Evolutionary conservation across 2,888 invertebrate species (phyloP).

Genomic region (Prionchulus punctatus): DNA sequence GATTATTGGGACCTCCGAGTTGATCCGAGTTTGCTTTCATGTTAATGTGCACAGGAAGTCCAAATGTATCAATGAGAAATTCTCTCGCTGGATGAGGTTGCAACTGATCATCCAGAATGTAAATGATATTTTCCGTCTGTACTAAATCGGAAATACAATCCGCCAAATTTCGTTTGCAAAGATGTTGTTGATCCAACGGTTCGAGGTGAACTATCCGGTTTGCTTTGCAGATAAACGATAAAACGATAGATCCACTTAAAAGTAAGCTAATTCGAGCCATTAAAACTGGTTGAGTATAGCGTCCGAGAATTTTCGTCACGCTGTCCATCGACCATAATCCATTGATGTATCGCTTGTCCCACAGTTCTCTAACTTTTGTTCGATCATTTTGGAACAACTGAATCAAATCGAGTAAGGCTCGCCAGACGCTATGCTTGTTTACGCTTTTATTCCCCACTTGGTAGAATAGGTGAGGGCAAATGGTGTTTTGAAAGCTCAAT

Average conservation of each 20-base stretch:
- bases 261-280: background rate
- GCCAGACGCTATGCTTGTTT: conserved; percentile 25
- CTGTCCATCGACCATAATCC: conserved; percentile 14
- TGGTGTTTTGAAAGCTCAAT: conserved; percentile 26
- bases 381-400: conserved; percentile 22
- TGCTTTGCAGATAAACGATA: background rate
- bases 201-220: background rate
- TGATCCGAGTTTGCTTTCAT: background rate
- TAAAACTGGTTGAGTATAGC: background rate
- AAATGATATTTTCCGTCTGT: background rate
- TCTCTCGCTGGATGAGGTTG: background rate
- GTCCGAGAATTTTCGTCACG: background rate
- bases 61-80: too few species aligned
- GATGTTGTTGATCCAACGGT: background rate
- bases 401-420: conserved; percentile 28
- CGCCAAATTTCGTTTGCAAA: background rate
- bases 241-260: background rate
- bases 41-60: background rate
- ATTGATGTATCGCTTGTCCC: conserved; percentile 20
- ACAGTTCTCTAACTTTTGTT: conserved; percentile 22
- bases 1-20: background rate
- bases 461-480: conserved; percentile 28
- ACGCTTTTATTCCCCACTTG: conserved; percentile 21
- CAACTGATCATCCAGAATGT: background rate
- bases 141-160: background rate